Conservation (phyloP, 2,113 vertebrate species). For the Lanius collurio region DNA sequence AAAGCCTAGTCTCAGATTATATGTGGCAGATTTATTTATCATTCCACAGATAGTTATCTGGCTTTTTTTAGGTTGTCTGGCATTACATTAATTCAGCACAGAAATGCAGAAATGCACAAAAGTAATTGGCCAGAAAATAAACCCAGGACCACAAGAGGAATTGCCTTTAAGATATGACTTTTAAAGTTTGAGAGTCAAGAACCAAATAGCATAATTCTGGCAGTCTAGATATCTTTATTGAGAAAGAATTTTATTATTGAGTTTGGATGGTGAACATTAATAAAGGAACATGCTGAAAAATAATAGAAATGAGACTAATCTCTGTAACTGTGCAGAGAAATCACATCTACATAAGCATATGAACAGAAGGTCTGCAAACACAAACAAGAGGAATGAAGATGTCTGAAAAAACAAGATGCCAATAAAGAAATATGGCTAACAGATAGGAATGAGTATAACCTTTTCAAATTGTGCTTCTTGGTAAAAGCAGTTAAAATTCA, state of each 20-base stretch:
- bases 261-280: not conserved
- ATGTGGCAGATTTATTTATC: conserved; percentile 25
- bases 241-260: not conserved
- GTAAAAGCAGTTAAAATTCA: not conserved
- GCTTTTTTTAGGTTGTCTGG: not conserved
- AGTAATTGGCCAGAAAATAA: not conserved
- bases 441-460: not conserved
- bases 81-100: not conserved
- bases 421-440: not conserved
- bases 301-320: not conserved
- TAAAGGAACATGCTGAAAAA: not conserved
- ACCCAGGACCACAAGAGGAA: not conserved
- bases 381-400: not conserved
- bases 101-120: not conserved
- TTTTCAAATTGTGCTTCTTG: not conserved
- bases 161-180: not conserved
- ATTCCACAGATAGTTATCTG: not conserved
- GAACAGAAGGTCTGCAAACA: not conserved
- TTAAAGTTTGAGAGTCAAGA: not conserved
- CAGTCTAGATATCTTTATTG: not conserved
- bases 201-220: not conserved
- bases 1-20: not conserved
- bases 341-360: not conserved
- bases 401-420: not conserved
- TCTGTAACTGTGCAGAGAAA: not conserved